These are phyloP conservation scores for Melanostoma mellinum DNA, from an alignment of 2,888 invertebrate species.

Conservation along the genomic window DNA sequence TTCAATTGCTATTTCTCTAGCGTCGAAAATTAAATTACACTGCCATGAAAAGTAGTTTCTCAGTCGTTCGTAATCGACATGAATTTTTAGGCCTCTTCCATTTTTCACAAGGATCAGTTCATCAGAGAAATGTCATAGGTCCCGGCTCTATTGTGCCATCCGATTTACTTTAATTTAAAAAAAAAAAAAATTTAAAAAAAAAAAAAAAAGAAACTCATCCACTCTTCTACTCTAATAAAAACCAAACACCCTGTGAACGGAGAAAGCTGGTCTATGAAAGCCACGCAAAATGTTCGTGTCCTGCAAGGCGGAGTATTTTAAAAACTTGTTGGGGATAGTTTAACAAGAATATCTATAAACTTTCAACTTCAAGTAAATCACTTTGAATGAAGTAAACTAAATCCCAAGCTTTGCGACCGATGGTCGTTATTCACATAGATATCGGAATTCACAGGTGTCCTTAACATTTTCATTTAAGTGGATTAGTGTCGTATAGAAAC, in stretches of 20 bases:
- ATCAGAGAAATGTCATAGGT: too few relatives aligned
- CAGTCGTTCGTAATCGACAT: too few relatives aligned
- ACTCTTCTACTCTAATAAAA: not conserved
- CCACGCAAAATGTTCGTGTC: not conserved
- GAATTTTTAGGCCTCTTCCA: too few relatives aligned
- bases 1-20: too few relatives aligned
- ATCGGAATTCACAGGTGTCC: conserved; percentile 31
- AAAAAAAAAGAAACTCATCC: too few relatives aligned
- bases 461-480: not conserved
- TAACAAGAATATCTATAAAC: conserved; percentile 3
- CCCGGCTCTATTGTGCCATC: too few relatives aligned
- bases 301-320: conserved; percentile 8
- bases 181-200: too few relatives aligned
- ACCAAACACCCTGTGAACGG: conserved; percentile 5
- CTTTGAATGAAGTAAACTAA: not conserved
- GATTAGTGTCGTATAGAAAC: conserved; percentile 12
- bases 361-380: not conserved
- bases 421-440: conserved; percentile 32
- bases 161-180: too few relatives aligned
- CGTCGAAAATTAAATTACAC: too few relatives aligned
- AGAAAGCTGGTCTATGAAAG: not conserved
- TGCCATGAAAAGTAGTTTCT: too few relatives aligned
- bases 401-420: conserved; percentile 13
- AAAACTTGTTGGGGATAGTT: conserved; percentile 17
- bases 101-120: too few relatives aligned